phyloP scores from a whole-genome alignment of 2,888 invertebrate genomes.

The Lobophora halterata region DNA sequence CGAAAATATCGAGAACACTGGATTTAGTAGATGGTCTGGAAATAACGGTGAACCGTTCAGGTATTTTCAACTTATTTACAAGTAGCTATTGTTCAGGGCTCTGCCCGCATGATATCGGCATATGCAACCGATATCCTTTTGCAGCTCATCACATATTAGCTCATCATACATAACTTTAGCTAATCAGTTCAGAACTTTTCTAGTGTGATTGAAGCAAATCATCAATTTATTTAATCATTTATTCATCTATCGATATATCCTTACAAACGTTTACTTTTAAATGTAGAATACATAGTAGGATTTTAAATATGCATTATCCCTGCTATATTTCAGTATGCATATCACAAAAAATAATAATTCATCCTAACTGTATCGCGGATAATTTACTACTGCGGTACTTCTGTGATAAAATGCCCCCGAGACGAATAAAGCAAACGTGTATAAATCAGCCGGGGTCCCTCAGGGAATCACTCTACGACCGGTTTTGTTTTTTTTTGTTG shows the following conservation, averaged over 20 bases:
- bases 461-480: constrained; percentile 14
- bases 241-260: too few species aligned
- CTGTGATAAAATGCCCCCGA: constrained; percentile 24
- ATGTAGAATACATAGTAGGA: too few species aligned
- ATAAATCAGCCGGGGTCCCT: constrained; percentile 25
- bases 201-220: too few species aligned
- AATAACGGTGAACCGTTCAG: constrained; percentile 44
- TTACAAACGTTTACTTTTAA: too few species aligned
- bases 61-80: constrained; percentile 31
- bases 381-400: constrained; percentile 10
- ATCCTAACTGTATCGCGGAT: not conserved
- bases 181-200: too few species aligned
- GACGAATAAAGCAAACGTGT: constrained; percentile 20
- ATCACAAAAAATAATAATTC: constrained; percentile 1
- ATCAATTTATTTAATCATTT: too few species aligned
- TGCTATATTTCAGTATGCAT: too few species aligned
- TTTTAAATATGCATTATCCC: too few species aligned
- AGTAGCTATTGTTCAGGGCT: not conserved
- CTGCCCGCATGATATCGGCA: too few species aligned
- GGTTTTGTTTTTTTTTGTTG: constrained; percentile 23
- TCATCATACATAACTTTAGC: too few species aligned
- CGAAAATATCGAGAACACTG: constrained; percentile 50
- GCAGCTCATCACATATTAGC: too few species aligned
- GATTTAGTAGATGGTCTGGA: constrained; percentile 52
- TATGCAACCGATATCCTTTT: too few species aligned